Evolutionary conservation across 2,888 invertebrate species (phyloP).

Genomic region (Conomelus anceps): DNA sequence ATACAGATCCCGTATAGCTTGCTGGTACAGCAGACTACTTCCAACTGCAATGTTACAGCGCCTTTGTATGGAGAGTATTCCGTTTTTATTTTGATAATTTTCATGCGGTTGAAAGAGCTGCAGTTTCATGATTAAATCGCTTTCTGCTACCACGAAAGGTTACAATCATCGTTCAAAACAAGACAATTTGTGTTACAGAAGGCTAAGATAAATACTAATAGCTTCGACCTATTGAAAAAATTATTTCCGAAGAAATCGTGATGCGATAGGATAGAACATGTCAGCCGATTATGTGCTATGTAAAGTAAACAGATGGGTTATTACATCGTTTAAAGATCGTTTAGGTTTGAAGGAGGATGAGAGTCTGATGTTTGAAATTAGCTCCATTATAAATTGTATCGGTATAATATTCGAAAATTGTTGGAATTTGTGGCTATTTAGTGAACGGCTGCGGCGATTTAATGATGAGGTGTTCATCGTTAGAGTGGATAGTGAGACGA

Average conservation of each 20-base stretch:
- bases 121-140: not conserved
- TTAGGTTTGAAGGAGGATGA: not conserved
- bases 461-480: not conserved
- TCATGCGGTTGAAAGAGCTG: not conserved
- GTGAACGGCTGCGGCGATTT: not conserved
- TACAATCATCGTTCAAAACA: not conserved
- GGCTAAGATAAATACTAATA: not conserved
- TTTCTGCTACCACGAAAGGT: not conserved
- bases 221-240: not conserved
- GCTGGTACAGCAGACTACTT: too few species aligned
- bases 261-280: not conserved
- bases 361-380: not conserved
- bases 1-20: too few species aligned
- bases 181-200: not conserved
- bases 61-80: not conserved
- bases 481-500: not conserved
- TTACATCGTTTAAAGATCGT: not conserved
- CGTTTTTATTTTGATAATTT: not conserved
- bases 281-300: not conserved
- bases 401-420: not conserved
- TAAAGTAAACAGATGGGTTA: not conserved
- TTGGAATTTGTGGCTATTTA: not conserved
- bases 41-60: too few species aligned
- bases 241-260: not conserved
- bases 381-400: not conserved